A percentile compares a stretch with the other conserved stretches of the same genome.
These are phyloP conservation scores for Hystrix brachyura DNA, from an alignment of 2,113 vertebrate genomes.

Conservation along the genomic window DNA sequence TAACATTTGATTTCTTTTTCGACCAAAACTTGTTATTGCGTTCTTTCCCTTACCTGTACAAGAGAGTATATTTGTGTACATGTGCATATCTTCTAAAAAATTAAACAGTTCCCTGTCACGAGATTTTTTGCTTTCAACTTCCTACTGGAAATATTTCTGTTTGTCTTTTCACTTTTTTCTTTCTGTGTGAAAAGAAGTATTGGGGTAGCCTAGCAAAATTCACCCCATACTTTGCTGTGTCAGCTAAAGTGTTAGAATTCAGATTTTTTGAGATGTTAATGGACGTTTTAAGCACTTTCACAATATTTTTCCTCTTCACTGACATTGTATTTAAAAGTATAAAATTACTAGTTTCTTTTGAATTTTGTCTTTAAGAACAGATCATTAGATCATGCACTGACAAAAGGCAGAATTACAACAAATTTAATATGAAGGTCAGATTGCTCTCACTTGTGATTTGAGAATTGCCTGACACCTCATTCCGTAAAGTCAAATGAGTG, in stretches of 20 bases:
- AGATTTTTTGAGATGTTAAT: not conserved
- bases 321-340: conserved; percentile 32
- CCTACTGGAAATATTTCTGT: not conserved
- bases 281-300: not conserved
- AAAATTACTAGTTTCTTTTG: conserved; percentile 11
- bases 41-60: not conserved
- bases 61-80: conserved; percentile 13
- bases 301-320: conserved; percentile 51
- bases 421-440: not conserved
- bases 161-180: not conserved
- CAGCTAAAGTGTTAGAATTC: conserved; percentile 29
- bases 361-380: not conserved
- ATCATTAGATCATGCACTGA: not conserved
- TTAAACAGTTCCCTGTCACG: not conserved
- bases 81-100: not conserved
- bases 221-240: conserved; percentile 1
- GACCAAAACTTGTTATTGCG: not conserved
- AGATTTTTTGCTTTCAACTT: not conserved
- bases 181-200: not conserved
- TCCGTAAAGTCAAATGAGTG: not conserved
- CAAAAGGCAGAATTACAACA: not conserved
- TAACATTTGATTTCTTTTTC: conserved; percentile 32
- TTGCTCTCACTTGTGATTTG: not conserved
- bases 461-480: not conserved
- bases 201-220: not conserved